Conservation (phyloP, 2,113 vertebrate genomes). For the Glaucomys volans region DNA sequence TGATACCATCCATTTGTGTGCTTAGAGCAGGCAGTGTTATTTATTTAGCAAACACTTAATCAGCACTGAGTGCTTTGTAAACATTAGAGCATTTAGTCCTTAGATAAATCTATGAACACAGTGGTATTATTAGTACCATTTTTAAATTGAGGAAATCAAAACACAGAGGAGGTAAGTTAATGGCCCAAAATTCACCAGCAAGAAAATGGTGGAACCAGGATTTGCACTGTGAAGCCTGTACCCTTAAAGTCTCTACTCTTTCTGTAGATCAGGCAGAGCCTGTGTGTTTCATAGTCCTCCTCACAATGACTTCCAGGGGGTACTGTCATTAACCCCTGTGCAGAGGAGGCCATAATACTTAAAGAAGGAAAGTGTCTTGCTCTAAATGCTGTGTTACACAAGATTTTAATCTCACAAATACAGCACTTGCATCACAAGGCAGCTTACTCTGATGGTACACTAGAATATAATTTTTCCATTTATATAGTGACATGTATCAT, state of each 20-base stretch:
- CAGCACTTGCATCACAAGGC: background rate
- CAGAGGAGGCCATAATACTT: background rate
- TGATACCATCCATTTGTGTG: background rate
- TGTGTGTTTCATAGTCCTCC: background rate
- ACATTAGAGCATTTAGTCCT: background rate
- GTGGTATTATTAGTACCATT: background rate
- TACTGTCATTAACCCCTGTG: background rate
- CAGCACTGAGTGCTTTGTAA: background rate
- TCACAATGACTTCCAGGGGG: background rate
- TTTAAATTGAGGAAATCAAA: background rate
- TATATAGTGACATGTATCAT: background rate
- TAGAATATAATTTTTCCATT: background rate
- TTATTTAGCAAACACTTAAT: background rate
- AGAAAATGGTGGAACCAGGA: background rate
- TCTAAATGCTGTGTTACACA: background rate
- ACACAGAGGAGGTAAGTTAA: background rate
- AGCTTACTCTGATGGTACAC: background rate
- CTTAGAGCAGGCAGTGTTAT: background rate
- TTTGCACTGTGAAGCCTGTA: background rate
- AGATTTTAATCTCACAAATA: background rate
- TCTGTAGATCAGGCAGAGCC: background rate
- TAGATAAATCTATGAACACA: background rate
- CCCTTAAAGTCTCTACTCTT: background rate
- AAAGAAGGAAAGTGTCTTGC: background rate
- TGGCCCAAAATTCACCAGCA: background rate